Evolutionary conservation across 1,140 invertebrate genomes (phyloP).

Genomic region (Dreissena rostriformis): DNA sequence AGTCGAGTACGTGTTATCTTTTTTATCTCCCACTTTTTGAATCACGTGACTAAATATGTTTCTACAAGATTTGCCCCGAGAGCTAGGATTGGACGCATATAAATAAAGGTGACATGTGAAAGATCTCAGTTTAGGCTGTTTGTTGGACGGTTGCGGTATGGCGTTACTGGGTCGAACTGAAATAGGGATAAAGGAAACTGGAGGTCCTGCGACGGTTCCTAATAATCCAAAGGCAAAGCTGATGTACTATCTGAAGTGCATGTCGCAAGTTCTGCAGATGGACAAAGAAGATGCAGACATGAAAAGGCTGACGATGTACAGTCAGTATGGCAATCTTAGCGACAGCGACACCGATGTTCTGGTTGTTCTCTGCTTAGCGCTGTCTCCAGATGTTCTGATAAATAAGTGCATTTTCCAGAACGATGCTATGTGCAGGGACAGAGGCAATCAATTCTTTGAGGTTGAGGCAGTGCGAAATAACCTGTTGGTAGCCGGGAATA

Average conservation of each 20-base stretch:
- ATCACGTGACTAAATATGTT: too few species aligned
- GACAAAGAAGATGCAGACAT: slow-evolving; percentile 39
- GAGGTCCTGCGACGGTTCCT: too few species aligned
- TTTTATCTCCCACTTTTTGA: too few species aligned
- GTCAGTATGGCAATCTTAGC: slow-evolving; percentile 50
- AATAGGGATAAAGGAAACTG: too few species aligned
- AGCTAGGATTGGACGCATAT: too few species aligned
- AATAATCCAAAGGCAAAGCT: slow-evolving; percentile 1
- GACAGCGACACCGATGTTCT: neutral
- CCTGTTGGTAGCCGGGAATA: slow-evolving; percentile 57
- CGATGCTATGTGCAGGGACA: slow-evolving; percentile 59
- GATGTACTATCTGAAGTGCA: slow-evolving; percentile 30
- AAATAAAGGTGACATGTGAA: too few species aligned
- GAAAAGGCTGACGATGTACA: slow-evolving; percentile 47
- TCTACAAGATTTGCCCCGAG: too few species aligned
- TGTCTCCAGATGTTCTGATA: slow-evolving; percentile 17
- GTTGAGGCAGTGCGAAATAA: slow-evolving; percentile 52
- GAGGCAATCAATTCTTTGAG: slow-evolving; percentile 63
- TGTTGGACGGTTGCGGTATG: too few species aligned
- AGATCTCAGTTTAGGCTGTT: too few species aligned
- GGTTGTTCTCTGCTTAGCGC: neutral
- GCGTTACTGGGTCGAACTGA: too few species aligned
- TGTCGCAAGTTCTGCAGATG: slow-evolving; percentile 2
- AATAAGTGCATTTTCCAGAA: slow-evolving; percentile 65
- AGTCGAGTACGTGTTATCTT: too few species aligned